Evolutionary conservation across 2,888 invertebrate genomes (phyloP).

Genomic region (Sepiola atlantica): DNA sequence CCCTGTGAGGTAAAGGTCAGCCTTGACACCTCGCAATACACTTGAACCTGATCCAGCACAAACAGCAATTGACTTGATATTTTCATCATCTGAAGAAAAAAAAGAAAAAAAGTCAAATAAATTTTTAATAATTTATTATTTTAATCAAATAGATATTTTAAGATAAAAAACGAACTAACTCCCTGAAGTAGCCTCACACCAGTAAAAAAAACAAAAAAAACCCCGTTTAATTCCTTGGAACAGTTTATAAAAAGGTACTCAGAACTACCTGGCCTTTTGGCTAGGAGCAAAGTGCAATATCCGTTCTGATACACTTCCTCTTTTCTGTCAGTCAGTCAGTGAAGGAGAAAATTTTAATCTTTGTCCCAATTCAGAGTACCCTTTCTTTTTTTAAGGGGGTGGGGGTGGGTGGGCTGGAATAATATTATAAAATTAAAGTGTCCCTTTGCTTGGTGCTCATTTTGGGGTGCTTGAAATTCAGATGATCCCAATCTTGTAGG

Average conservation of each 20-base stretch:
- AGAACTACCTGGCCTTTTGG: background rate
- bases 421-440: too few relatives aligned
- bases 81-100: constrained; percentile 38
- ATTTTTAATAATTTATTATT: too few relatives aligned
- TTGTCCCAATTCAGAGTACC: background rate
- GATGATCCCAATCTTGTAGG: too few relatives aligned
- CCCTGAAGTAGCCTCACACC: background rate
- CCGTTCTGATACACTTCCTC: too few relatives aligned
- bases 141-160: too few relatives aligned
- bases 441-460: too few relatives aligned
- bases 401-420: too few relatives aligned
- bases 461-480: too few relatives aligned
- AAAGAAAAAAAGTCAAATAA: background rate
- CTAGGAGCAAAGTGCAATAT: background rate
- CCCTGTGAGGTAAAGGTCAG: constrained; percentile 88
- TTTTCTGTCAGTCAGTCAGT: background rate
- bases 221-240: too few relatives aligned
- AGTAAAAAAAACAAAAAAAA: background rate
- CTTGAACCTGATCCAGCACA: constrained; percentile 93
- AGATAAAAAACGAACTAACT: too few relatives aligned
- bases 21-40: constrained; percentile 82
- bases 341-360: background rate
- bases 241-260: too few relatives aligned
- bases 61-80: constrained; percentile 81
- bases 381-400: too few relatives aligned